phyloP scores from a whole-genome alignment of 2,888 invertebrate species.

The Drosophila diplacantha region DNA sequence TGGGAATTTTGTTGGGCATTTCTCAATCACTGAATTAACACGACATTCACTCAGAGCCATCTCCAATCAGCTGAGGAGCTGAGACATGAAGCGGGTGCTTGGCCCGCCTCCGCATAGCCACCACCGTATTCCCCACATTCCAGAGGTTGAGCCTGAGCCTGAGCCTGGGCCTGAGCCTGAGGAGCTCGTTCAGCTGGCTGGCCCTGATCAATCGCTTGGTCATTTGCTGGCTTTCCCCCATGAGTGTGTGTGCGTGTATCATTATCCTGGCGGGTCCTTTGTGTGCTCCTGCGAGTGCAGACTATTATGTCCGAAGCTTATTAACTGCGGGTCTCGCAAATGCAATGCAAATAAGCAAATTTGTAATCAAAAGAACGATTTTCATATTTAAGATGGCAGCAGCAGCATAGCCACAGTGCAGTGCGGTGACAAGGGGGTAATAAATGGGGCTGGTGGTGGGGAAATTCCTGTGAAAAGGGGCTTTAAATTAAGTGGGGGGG shows the following conservation, averaged over 20 bases:
- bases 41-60: slow-evolving; percentile 15
- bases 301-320: slow-evolving; percentile 50
- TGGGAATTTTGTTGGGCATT: slow-evolving; percentile 1
- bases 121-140: slow-evolving; percentile 3
- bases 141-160: background rate
- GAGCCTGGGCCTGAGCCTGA: background rate
- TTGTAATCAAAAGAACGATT: slow-evolving; percentile 62
- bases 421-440: slow-evolving; percentile 1
- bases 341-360: slow-evolving; percentile 61
- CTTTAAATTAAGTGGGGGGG: background rate
- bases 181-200: slow-evolving; percentile 12
- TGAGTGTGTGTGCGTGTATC: background rate
- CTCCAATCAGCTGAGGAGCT: slow-evolving; percentile 3
- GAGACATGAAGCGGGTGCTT: background rate
- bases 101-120: background rate
- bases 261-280: slow-evolving; percentile 5
- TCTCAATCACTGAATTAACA: slow-evolving; percentile 18
- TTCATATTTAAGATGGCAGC: slow-evolving; percentile 61
- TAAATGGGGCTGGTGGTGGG: background rate
- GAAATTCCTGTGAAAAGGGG: slow-evolving; percentile 2
- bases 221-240: slow-evolving; percentile 52
- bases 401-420: background rate
- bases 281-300: slow-evolving; percentile 15
- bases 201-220: slow-evolving; percentile 51
- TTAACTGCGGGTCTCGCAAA: slow-evolving; percentile 52